Evolutionary conservation across 1,140 invertebrate genomes (phyloP).

Genomic region (Tetramorium parvispinum): DNA sequence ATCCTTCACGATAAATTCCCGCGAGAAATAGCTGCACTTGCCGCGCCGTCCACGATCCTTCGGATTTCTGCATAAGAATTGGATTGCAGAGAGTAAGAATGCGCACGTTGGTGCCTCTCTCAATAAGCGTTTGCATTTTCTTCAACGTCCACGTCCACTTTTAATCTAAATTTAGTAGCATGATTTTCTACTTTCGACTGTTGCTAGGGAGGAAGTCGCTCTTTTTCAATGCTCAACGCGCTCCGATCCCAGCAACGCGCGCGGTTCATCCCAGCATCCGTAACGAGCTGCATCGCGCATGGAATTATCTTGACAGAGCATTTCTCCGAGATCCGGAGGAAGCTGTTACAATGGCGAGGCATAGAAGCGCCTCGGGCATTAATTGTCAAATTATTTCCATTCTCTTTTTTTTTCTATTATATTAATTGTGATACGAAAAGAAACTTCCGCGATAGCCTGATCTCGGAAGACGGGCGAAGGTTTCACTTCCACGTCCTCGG

Average conservation of each 20-base stretch:
- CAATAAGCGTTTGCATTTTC: not conserved
- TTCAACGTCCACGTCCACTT: not conserved
- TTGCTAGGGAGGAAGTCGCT: constrained; percentile 35
- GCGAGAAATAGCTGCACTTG: constrained; percentile 33
- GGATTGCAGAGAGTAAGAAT: not conserved
- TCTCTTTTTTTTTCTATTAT: not conserved
- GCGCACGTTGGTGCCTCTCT: not conserved
- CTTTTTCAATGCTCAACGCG: not conserved
- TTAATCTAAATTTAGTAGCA: constrained; percentile 10
- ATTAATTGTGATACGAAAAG: too few relatives aligned
- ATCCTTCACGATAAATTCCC: constrained; percentile 25
- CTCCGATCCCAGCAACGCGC: not conserved
- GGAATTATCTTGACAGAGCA: not conserved
- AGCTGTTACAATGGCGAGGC: too few relatives aligned
- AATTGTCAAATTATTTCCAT: not conserved
- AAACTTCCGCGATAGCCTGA: too few relatives aligned
- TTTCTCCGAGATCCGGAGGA: not conserved
- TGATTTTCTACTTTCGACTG: constrained; percentile 31
- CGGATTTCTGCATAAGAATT: not conserved
- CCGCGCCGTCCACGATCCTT: not conserved
- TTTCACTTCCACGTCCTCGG: not conserved
- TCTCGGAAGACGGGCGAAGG: not conserved
- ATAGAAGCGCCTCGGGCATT: not conserved
- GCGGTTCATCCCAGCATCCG: not conserved
- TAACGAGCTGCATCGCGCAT: not conserved